A percentile compares a stretch with the other conserved stretches of the same genome.
Evolutionary conservation across 2,797 vertebrate species (phyloP).

Genomic region (Danio aesculapii): DNA sequence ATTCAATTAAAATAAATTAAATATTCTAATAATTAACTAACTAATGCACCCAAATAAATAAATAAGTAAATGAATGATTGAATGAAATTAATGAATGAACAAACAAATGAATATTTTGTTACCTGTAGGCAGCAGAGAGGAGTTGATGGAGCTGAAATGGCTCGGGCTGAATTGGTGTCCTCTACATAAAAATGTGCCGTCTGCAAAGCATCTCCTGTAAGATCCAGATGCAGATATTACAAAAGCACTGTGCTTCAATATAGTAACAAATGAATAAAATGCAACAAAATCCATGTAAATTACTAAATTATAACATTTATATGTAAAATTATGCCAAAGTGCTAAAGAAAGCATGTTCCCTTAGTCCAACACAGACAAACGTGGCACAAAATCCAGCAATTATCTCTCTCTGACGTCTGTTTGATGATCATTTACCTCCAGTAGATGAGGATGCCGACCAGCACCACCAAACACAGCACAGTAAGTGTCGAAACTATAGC

Average conservation of each 20-base stretch:
- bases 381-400: no score
- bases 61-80: no score
- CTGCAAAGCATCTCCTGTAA: constrained; percentile 95
- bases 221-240: constrained; percentile 18
- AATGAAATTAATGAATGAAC: background rate
- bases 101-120: constrained; percentile 31
- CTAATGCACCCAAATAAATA: no score
- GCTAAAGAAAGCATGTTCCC: no score
- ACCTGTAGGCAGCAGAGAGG: constrained; percentile 92
- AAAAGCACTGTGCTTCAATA: background rate
- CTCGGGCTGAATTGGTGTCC: constrained; percentile 88
- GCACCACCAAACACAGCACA: constrained; percentile 94
- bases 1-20: no score
- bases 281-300: background rate
- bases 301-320: background rate
- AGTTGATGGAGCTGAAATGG: constrained; percentile 87
- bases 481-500: constrained; percentile 96
- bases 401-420: background rate
- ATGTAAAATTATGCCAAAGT: no score
- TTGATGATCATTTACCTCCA: constrained; percentile 87
- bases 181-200: constrained; percentile 95
- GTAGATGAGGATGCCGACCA: constrained; percentile 98
- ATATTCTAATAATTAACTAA: no score
- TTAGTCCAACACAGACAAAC: no score
- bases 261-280: background rate